phyloP scores from a whole-genome alignment of 1,140 invertebrate species.

The Caerostris extrusa region DNA sequence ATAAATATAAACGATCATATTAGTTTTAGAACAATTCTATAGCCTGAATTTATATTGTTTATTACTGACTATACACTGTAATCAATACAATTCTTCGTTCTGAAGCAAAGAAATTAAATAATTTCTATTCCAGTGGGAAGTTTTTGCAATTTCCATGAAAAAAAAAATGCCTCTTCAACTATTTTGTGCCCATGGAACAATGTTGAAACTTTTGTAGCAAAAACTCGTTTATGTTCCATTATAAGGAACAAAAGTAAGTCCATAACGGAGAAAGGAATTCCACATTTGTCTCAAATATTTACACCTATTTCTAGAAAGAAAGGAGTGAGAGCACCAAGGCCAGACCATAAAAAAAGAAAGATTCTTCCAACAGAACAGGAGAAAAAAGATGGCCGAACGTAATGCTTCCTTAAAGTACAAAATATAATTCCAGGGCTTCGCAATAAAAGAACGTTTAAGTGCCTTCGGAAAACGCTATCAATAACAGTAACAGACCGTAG shows the following conservation, averaged over 20 bases:
- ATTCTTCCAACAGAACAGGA: background rate
- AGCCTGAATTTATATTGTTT: no score
- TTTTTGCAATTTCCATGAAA: background rate
- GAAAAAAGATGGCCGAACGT: constrained; percentile 48
- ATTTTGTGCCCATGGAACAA: background rate
- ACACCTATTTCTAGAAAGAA: constrained; percentile 41
- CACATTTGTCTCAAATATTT: constrained; percentile 59
- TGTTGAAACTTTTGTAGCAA: constrained; percentile 4
- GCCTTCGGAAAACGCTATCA: constrained; percentile 71
- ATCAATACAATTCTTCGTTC: background rate
- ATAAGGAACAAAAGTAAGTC: background rate
- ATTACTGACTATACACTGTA: background rate
- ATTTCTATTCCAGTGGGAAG: background rate
- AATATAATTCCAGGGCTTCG: constrained; percentile 65
- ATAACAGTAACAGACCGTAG: constrained; percentile 75
- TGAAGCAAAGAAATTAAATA: background rate
- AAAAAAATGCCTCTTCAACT: background rate
- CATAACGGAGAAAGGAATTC: constrained; percentile 19
- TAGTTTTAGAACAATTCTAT: no score
- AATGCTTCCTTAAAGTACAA: constrained; percentile 72
- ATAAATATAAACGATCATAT: no score
- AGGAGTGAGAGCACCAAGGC: background rate
- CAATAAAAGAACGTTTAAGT: constrained; percentile 76
- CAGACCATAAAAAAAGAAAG: background rate
- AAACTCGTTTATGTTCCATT: constrained; percentile 1